These are phyloP conservation scores for Dioctria linearis DNA, from an alignment of 2,888 invertebrate genomes.

Conservation along the genomic window DNA sequence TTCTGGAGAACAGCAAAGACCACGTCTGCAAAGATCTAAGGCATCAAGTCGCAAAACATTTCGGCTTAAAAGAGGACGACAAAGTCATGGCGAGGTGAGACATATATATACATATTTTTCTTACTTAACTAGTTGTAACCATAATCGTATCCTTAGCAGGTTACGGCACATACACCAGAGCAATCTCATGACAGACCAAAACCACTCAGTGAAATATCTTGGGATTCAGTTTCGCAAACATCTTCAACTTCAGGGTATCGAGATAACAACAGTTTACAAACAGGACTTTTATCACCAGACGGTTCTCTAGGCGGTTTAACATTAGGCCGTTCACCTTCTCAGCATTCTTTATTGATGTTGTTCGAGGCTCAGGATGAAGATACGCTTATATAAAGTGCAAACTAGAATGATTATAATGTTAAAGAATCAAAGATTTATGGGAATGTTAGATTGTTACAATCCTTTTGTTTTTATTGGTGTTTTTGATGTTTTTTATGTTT, in stretches of 20 bases:
- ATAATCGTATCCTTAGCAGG: conserved; percentile 34
- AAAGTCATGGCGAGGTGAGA: conserved; percentile 78
- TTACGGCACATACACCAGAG: conserved; percentile 52
- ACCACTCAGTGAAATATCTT: conserved; percentile 78
- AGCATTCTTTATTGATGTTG: conserved; percentile 82
- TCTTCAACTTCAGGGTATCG: conserved; percentile 90
- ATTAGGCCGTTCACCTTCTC: conserved; percentile 80
- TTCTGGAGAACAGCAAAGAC: conserved; percentile 76
- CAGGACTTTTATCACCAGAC: conserved; percentile 70
- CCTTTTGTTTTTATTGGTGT: conserved; percentile 9
- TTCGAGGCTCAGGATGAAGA: conserved; percentile 90
- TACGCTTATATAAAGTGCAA: conserved; percentile 79
- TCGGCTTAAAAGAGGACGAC: conserved; percentile 85
- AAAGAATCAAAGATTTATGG: conserved; percentile 31
- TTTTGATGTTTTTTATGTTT: neutral
- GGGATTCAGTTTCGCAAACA: conserved; percentile 87
- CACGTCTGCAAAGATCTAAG: conserved; percentile 89
- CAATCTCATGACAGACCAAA: conserved; percentile 65
- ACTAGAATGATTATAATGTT: conserved; percentile 20
- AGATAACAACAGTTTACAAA: conserved; percentile 76
- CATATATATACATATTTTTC: neutral
- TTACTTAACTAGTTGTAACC: too few relatives aligned
- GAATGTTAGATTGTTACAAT: conserved; percentile 26
- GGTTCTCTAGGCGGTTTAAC: conserved; percentile 78
- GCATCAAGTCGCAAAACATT: conserved; percentile 96